Conservation (phyloP, 2,888 invertebrate genomes). For the Dicranocentrus wangi region DNA sequence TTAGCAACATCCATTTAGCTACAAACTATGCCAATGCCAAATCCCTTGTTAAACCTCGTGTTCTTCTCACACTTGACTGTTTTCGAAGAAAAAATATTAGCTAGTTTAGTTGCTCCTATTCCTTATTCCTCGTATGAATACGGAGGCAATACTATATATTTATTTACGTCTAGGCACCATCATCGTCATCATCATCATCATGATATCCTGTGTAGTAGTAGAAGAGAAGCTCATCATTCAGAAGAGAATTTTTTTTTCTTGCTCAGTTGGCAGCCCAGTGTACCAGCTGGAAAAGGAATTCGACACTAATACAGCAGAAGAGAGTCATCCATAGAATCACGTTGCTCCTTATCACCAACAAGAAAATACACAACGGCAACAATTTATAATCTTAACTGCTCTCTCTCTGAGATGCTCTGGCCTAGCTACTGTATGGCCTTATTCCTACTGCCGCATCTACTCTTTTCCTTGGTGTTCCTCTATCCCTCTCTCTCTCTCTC, state of each 20-base stretch:
- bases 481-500: slow-evolving; percentile 5
- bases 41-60: slow-evolving; percentile 32
- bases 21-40: slow-evolving; percentile 66
- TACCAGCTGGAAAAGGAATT: slow-evolving; percentile 66
- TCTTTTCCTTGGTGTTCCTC: slow-evolving; percentile 3
- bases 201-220: slow-evolving; percentile 40
- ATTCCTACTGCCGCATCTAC: slow-evolving; percentile 20
- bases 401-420: slow-evolving; percentile 1
- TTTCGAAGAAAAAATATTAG: not conserved
- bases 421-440: slow-evolving; percentile 8
- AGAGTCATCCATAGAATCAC: slow-evolving; percentile 43
- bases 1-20: slow-evolving; percentile 66
- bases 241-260: slow-evolving; percentile 41
- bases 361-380: slow-evolving; percentile 47
- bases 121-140: not conserved
- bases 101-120: not conserved
- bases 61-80: slow-evolving; percentile 19
- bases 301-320: slow-evolving; percentile 45
- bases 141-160: not conserved
- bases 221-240: slow-evolving; percentile 57
- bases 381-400: slow-evolving; percentile 60
- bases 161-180: not conserved
- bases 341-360: slow-evolving; percentile 43
- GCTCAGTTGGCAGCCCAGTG: slow-evolving; percentile 49
- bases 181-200: no score